Percentiles rank a stretch among this genome's conserved stretches.
These are phyloP conservation scores for Aphelinus atriplicis DNA, from an alignment of 1,140 invertebrate species.

Conservation along the genomic window DNA sequence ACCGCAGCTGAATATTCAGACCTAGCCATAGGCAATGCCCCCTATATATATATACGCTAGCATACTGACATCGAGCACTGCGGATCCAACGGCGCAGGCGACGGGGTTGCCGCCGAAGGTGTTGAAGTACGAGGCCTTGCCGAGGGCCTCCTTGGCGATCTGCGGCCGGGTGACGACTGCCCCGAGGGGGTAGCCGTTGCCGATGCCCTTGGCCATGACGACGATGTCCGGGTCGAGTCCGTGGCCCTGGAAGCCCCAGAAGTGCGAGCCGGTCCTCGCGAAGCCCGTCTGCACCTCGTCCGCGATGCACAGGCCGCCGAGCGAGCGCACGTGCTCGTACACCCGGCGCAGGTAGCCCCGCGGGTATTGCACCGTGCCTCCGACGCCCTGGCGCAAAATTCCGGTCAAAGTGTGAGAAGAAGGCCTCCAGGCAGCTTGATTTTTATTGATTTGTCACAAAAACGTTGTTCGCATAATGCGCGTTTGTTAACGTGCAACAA, in stretches of 20 bases:
- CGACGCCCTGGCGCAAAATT: conserved; percentile 74
- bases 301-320: conserved; percentile 88
- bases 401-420: too few species aligned
- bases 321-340: conserved; percentile 78
- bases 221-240: conserved; percentile 92
- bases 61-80: conserved; percentile 84
- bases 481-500: too few species aligned
- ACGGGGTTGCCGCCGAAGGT: conserved; percentile 96
- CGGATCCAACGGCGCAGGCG: conserved; percentile 84
- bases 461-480: too few species aligned
- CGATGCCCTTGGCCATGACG: conserved; percentile 89
- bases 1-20: too few species aligned
- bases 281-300: conserved; percentile 98
- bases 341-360: conserved; percentile 87
- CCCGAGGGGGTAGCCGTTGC: conserved; percentile 94
- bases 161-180: conserved; percentile 91
- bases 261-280: conserved; percentile 91
- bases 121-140: conserved; percentile 88
- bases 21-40: too few species aligned
- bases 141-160: conserved; percentile 80
- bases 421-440: too few species aligned
- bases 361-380: conserved; percentile 91
- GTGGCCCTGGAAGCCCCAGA: conserved; percentile 95
- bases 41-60: too few species aligned
- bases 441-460: too few species aligned